Evolutionary conservation across 2,888 invertebrate genomes (phyloP), one percentile per base, ranked within the genome.

Genomic region (Punctoribates punctum): DNA sequence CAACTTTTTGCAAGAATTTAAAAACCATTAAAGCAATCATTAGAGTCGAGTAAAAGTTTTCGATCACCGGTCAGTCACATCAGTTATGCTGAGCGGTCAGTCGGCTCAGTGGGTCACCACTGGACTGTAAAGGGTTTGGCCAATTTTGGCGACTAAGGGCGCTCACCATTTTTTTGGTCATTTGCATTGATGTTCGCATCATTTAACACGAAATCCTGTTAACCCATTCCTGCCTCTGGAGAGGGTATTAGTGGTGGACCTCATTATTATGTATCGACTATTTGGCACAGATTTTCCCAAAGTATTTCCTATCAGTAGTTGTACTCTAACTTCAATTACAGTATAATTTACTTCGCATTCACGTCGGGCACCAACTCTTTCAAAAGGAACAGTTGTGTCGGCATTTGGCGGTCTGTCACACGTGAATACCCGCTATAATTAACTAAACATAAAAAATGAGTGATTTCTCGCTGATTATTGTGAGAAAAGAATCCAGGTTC

Each of bases 141-240:
- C n/a, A n/a, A n/a, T n/a, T 57, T 57, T 57, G 57, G 23, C 57
- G 23, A 57, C 57, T 25, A 54, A 5, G 13, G 6, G 6, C 42
- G 13, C 42, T 42, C 42, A 11, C 20, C 20, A 8, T 54, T 54
- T 65, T 65, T 65, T 65, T 65, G 29, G 65, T 65, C 65, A 65
- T 65, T 34, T 65, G 65, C 65, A 65, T 57, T 65, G 65, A 27
- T n/a, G n/a, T 29, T 65, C 65, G 65, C 65, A 65, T 65, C 65
- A 34, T 65, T 65, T 65, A 65, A 65, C 65, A 17, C 65, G n/a
- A 29, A 65, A 65, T 34, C 65, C 65, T 34, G 65, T 65, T 65
- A 34, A 34, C 29, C 65, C 34, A 23, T 23, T 57, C 57, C 57
- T 65, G 20, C 9, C 65, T 9, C 34, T 65, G 4, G 6, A 25